Conservation (phyloP, 2,888 invertebrate species). For the Pyrocoelia pectoralis region DNA sequence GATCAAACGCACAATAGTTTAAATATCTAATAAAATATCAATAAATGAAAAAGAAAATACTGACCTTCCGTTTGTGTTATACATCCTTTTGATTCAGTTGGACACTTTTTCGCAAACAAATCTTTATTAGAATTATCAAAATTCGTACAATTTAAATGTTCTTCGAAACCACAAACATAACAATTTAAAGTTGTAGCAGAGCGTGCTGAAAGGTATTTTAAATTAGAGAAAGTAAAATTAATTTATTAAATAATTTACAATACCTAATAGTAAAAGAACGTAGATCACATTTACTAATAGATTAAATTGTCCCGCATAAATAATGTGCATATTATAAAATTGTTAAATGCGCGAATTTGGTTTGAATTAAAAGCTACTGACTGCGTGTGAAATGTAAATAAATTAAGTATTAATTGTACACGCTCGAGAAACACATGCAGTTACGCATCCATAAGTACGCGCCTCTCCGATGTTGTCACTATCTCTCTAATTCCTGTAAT, state of each 20-base stretch:
- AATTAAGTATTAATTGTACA: conserved; percentile 12
- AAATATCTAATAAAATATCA: not conserved
- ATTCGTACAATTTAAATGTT: conserved; percentile 27
- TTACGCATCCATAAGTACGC: conserved; percentile 10
- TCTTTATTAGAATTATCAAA: conserved; percentile 31
- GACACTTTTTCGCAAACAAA: conserved; percentile 34
- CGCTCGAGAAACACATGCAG: conserved; percentile 17
- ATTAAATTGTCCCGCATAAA: not conserved
- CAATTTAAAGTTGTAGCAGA: conserved; percentile 22
- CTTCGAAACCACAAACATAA: conserved; percentile 27
- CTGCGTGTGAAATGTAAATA: conserved; percentile 12
- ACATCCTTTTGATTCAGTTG: conserved; percentile 27
- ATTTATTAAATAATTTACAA: not conserved
- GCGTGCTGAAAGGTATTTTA: conserved; percentile 17
- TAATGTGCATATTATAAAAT: conserved; percentile 19
- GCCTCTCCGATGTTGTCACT: conserved; percentile 8
- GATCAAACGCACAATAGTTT: not conserved
- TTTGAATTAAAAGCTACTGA: conserved; percentile 9
- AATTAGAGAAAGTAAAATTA: conserved; percentile 12
- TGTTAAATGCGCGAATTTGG: conserved; percentile 14
- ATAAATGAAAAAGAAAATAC: not conserved
- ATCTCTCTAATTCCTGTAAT: not conserved
- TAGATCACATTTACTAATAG: not conserved
- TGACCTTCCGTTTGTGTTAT: conserved; percentile 36
- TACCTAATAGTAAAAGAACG: conserved; percentile 16